phyloP scores from a whole-genome alignment of 2,888 invertebrate species.

The Halocaridina rubra region DNA sequence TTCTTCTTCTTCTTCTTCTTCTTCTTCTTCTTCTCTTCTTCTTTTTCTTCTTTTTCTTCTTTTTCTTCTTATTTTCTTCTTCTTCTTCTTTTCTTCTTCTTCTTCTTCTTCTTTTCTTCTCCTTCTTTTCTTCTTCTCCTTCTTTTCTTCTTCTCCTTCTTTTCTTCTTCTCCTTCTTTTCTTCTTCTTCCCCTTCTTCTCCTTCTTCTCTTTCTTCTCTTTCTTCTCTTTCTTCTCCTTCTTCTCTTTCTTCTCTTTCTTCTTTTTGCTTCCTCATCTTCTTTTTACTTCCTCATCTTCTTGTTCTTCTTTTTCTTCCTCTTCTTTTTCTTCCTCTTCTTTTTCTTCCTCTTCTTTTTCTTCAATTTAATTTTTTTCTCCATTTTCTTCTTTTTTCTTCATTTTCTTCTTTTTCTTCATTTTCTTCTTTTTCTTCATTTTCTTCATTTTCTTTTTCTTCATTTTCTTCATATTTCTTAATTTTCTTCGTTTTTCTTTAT shows the following conservation, averaged over 20 bases:
- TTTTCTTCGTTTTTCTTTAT: too few species aligned
- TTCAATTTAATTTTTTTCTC: not conserved
- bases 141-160: not conserved
- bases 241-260: not conserved
- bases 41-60: not conserved
- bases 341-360: not conserved
- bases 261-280: not conserved
- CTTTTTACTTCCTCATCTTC: not conserved
- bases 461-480: too few species aligned
- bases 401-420: not conserved
- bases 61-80: not conserved
- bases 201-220: not conserved
- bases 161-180: not conserved
- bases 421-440: too few species aligned
- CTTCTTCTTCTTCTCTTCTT: not conserved
- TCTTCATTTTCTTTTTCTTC: too few species aligned
- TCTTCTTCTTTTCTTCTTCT: not conserved
- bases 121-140: not conserved
- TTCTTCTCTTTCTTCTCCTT: not conserved
- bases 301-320: not conserved
- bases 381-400: not conserved
- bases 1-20: not conserved
- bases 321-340: not conserved
- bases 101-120: not conserved
- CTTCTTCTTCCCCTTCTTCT: not conserved